These are phyloP conservation scores for Plutella xylostella DNA, from an alignment of 2,888 invertebrate genomes.

Conservation along the genomic window DNA sequence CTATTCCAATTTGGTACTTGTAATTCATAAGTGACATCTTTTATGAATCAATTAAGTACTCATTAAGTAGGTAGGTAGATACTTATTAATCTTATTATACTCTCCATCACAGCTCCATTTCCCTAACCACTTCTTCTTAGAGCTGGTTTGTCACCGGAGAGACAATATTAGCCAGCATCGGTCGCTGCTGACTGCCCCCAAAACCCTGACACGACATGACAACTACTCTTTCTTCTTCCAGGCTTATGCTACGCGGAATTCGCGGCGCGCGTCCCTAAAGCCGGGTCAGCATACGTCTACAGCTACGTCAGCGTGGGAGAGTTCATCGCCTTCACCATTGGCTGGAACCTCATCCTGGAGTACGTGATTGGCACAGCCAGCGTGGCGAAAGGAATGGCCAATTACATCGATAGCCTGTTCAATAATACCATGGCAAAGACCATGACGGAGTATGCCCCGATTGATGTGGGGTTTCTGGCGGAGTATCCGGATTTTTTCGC, in stretches of 20 bases:
- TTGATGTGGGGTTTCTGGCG: conserved; percentile 73
- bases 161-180: too few species aligned
- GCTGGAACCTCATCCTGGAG: conserved; percentile 94
- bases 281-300: conserved; percentile 93
- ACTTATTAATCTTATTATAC: too few species aligned
- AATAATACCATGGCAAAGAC: conserved; percentile 76
- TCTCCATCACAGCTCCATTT: background rate
- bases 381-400: conserved; percentile 82
- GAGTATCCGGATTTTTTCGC: conserved; percentile 85
- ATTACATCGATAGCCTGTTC: conserved; percentile 80
- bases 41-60: too few species aligned
- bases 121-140: too few species aligned
- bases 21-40: too few species aligned
- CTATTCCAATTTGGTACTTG: too few species aligned
- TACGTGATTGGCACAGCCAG: conserved; percentile 88
- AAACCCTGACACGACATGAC: too few species aligned
- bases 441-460: conserved; percentile 74
- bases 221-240: conserved; percentile 40
- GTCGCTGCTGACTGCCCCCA: too few species aligned
- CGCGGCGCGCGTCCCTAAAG: conserved; percentile 87
- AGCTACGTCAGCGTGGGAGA: conserved; percentile 93
- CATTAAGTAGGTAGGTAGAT: too few species aligned
- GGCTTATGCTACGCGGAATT: conserved; percentile 93
- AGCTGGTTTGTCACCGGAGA: too few species aligned
- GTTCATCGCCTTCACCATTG: conserved; percentile 90